Evolutionary conservation across 1,140 invertebrate genomes (phyloP), one percentile per base, ranked within the genome.

Genomic region (Zeugodacus cucurbitae): DNA sequence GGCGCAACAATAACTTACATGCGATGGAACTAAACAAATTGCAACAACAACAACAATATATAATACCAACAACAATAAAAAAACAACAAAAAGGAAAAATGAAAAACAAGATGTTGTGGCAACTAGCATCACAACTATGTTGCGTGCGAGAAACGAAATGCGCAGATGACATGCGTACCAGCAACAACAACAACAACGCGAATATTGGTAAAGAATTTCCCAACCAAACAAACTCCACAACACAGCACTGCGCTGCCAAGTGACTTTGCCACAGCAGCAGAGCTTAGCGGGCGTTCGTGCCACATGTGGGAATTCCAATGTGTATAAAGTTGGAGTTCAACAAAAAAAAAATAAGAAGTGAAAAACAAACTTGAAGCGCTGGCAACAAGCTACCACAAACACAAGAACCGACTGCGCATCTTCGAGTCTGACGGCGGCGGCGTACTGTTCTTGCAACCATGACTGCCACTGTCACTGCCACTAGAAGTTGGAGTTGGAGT

Each of bases 271-370:
- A 4, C 29, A 37, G 34, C 37, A 17, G 70, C 74, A 2, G 74
- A 2, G 74, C 74, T 82, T 82, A 26, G 74, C 41, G 74, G 74
- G 74, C 74, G 74, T 48, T 82, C 22, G 41, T 82, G 37, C 41
- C 74, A 82, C 74, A 48, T 82, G n/a, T 82, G 74, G 74, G 74
- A 82, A 48, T 82, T 82, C 41, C 37, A 48, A 82, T 82, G 41
- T n/a, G 41, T 82, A 37, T 48, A 82, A 82, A 82, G 74, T 82
- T 82, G 17, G 29, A 48, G 41, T 82, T 29, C 8, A 82, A 14
- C 4, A 74, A 34, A 74, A n/a, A 0, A n/a, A 48, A 48, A 82
- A 10, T 3, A 48, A 82, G 5, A 48, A 20, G 11, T 48, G n/a
- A 22, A 48, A 44, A 48, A 82, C n/a, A 48, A 34, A 26, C 26